Conservation (phyloP, 2,113 vertebrate species). For the Gavialis gangeticus region DNA sequence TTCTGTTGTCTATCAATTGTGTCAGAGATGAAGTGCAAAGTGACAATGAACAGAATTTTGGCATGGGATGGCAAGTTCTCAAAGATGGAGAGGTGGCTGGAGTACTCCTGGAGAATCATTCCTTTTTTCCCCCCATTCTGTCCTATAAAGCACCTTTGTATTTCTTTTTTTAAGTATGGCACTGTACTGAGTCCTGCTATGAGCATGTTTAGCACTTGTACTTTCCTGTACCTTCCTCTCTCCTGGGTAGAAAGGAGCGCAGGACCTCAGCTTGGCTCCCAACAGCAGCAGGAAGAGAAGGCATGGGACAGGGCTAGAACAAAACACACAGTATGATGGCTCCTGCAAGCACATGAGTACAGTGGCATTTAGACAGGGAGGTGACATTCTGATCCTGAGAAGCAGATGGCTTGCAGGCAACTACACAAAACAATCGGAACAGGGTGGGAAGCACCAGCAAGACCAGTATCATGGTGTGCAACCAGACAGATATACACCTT, state of each 20-base stretch:
- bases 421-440: no score
- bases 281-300: fast-evolving
- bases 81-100: fast-evolving
- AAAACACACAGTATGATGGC: fast-evolving
- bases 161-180: not conserved
- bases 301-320: fast-evolving
- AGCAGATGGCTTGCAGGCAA: no score
- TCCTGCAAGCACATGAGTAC: fast-evolving
- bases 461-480: no score
- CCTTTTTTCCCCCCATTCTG: not conserved
- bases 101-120: fast-evolving
- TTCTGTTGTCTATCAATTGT: not conserved
- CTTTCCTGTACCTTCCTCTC: fast-evolving
- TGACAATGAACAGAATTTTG: not conserved
- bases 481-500: not conserved
- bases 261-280: not conserved
- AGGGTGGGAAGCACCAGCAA: no score
- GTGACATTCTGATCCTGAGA: no score
- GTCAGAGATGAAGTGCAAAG: not conserved
- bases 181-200: fast-evolving
- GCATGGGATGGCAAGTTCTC: no score
- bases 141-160: fast-evolving
- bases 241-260: fast-evolving
- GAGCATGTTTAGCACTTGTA: no score
- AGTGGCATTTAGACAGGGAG: no score